Conservation (phyloP, 1,140 invertebrate genomes). For the Hyles vespertilio region DNA sequence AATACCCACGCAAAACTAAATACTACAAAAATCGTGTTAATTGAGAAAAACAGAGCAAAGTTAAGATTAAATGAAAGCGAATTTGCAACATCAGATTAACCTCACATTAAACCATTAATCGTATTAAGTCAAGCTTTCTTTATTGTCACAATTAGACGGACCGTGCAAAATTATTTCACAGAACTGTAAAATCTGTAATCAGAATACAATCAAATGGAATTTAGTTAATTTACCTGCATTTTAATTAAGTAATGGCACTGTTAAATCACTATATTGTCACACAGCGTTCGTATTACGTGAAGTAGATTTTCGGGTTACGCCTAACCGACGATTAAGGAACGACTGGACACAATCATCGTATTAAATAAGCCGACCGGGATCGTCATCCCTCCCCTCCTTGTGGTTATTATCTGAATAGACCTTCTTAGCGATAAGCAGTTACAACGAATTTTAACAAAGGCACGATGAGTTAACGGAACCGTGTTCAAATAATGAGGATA, state of each 20-base stretch:
- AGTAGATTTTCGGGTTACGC: slow-evolving; percentile 35
- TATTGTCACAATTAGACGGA: no score
- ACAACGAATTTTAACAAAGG: slow-evolving; percentile 35
- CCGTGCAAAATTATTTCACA: no score
- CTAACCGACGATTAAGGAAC: slow-evolving; percentile 40
- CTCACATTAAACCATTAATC: no score
- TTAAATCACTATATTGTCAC: not conserved
- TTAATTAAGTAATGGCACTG: not conserved
- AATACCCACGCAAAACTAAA: no score
- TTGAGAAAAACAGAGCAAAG: no score
- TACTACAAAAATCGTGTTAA: no score
- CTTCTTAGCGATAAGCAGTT: slow-evolving; percentile 40
- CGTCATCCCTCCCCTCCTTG: slow-evolving; percentile 42
- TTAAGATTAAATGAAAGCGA: no score
- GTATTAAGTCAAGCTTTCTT: no score
- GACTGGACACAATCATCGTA: slow-evolving; percentile 52
- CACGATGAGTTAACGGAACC: slow-evolving; percentile 2
- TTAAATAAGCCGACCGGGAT: slow-evolving; percentile 42
- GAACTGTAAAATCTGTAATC: no score
- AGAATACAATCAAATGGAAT: not conserved
- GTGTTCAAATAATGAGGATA: slow-evolving; percentile 1
- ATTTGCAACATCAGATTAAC: no score
- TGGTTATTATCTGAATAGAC: slow-evolving; percentile 49
- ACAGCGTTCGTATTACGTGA: slow-evolving; percentile 1
- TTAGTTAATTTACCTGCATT: slow-evolving; percentile 7